A percentile compares a stretch with the other conserved stretches of the same genome.
These are phyloP conservation scores for Tachina grossa DNA, from an alignment of 2,888 invertebrate species.

Conservation along the genomic window DNA sequence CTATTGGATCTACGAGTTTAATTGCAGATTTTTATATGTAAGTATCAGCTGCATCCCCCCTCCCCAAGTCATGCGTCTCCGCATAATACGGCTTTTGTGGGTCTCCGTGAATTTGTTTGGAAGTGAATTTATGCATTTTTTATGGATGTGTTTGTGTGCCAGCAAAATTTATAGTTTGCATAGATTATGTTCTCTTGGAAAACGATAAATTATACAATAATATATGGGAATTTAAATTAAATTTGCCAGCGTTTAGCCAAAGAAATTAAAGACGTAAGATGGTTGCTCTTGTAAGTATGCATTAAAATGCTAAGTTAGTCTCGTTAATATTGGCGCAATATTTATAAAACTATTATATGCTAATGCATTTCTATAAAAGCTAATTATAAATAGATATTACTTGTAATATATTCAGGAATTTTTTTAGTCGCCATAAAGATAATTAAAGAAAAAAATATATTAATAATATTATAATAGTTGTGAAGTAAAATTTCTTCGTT, in stretches of 20 bases:
- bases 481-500: too few species aligned
- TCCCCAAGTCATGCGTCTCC: background rate
- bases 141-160: background rate
- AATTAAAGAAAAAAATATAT: too few species aligned
- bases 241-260: background rate
- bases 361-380: background rate
- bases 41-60: background rate
- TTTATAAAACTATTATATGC: background rate
- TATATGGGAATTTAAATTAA: constrained; percentile 46
- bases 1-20: constrained; percentile 50
- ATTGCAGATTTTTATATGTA: constrained; percentile 40
- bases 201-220: constrained; percentile 55
- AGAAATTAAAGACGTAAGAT: constrained; percentile 11
- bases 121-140: constrained; percentile 27
- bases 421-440: too few species aligned
- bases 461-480: too few species aligned
- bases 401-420: too few species aligned
- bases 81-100: background rate
- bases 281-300: background rate
- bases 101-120: constrained; percentile 3
- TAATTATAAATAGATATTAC: too few species aligned
- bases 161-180: constrained; percentile 55
- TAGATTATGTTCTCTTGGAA: constrained; percentile 53
- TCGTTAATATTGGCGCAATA: background rate
- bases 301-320: background rate